Conservation (phyloP, 2,113 vertebrate species). For the Syngnathus scovelli region DNA sequence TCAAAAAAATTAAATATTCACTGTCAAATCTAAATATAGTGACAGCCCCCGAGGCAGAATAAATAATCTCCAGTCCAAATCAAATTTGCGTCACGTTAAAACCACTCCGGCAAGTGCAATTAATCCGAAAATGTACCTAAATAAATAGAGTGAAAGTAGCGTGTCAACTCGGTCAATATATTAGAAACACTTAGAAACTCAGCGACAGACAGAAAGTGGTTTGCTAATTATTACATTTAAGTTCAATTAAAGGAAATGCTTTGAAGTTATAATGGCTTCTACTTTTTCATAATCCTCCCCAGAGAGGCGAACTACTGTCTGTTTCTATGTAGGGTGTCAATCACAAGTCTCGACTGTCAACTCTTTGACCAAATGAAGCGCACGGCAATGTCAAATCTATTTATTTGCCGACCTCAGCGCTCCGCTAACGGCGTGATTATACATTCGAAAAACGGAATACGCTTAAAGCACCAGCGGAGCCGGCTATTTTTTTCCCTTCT, state of each 20-base stretch:
- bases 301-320: neutral
- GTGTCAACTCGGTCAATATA: neutral
- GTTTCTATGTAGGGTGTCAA: neutral
- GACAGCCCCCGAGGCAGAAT: too few species aligned
- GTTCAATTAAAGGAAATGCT: neutral
- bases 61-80: too few species aligned
- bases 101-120: too few species aligned
- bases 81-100: too few species aligned
- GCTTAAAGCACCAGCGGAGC: constrained; percentile 23
- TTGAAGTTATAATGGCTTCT: neutral
- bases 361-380: neutral
- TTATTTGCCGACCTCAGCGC: neutral
- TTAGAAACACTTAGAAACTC: neutral
- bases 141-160: neutral
- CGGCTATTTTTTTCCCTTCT: constrained; percentile 25
- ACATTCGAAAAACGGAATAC: constrained; percentile 8
- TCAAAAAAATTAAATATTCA: too few species aligned
- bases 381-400: neutral
- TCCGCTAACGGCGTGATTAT: constrained; percentile 20
- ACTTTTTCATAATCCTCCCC: neutral
- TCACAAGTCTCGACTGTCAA: neutral
- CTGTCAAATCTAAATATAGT: too few species aligned
- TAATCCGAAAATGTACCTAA: neutral
- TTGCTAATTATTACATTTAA: neutral
- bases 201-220: neutral